Base-by-base conservation (phyloP, 2,113 vertebrate genomes). In the Tautogolabrus adspersus region DNA sequence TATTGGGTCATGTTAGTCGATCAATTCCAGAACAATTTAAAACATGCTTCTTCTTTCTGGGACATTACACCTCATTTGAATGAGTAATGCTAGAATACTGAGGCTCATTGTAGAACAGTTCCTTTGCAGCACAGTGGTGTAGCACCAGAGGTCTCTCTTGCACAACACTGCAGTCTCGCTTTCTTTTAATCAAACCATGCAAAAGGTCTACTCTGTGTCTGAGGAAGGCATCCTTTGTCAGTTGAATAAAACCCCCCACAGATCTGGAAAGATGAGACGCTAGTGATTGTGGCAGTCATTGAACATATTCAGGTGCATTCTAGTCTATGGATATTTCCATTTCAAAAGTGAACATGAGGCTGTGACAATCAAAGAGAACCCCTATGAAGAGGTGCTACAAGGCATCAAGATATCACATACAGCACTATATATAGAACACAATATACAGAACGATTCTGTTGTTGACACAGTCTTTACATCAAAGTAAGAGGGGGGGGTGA, bases 131-230 rank as follows among this genome's bases (percentile, higher is more conserved):
- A 22, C 72, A 73, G 2, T 2, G 4, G 7, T 0, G 0, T 10
- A 69, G 40, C 89, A 86, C 46, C 66, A 87, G 88, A 85, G 79
- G 88, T 85, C 87, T 66, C 79, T 76, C 7, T 80, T 64, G 83
- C 60, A 61, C 77, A 72, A 38, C 58, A n/a, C 19, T 58, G 57
- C 66, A 54, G 42, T 49, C 12, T 52, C 58, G 5, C 26, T n/a
- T 47, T 22, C 26, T 51, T 34, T 1, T 54, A 9, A 44, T 66
- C 19, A 34, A 11, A n/a, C 10, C 37, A 13, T 40, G 11, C 7
- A 30, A 42, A 47, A 42, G 10, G 18, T 37, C 30, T 12, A 7
- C 4, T 3, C 37, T 34, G 46, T 42, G 22, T 38, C 55, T 60
- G 18, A 59, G 55, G 44, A 42, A 37, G 13, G 6, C 30, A 0